These are phyloP conservation scores for Micropterix aruncella DNA, from an alignment of 2,888 invertebrate genomes.

Conservation along the genomic window DNA sequence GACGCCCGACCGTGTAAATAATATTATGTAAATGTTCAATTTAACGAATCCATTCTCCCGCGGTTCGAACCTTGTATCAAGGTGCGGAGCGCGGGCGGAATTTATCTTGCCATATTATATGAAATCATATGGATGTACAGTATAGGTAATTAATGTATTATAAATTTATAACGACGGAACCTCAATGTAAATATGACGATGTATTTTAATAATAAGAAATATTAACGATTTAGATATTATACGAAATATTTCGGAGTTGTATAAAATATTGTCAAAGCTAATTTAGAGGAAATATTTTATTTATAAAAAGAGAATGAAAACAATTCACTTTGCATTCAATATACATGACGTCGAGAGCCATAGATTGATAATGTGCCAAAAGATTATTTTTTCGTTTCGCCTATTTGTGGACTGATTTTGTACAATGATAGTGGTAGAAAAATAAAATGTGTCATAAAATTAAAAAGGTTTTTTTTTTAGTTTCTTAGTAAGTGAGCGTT, in stretches of 20 bases:
- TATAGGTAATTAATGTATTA: not conserved
- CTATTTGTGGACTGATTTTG: not conserved
- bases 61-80: conserved; percentile 11
- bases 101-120: conserved; percentile 12
- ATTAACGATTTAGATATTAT: too few relatives aligned
- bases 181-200: conserved; percentile 21
- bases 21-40: not conserved
- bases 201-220: too few relatives aligned
- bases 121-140: not conserved
- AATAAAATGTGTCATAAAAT: conserved; percentile 13
- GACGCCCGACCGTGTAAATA: not conserved
- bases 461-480: conserved; percentile 1
- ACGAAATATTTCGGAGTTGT: too few relatives aligned
- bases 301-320: too few relatives aligned
- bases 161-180: conserved; percentile 12
- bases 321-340: too few relatives aligned
- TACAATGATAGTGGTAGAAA: not conserved
- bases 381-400: not conserved
- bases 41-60: not conserved
- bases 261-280: too few relatives aligned
- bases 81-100: conserved; percentile 6
- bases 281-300: too few relatives aligned
- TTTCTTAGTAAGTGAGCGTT: not conserved
- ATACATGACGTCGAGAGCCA: too few relatives aligned
- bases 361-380: not conserved